Conservation (phyloP, 2,113 vertebrate species). For the Cynopterus brachyotis region DNA sequence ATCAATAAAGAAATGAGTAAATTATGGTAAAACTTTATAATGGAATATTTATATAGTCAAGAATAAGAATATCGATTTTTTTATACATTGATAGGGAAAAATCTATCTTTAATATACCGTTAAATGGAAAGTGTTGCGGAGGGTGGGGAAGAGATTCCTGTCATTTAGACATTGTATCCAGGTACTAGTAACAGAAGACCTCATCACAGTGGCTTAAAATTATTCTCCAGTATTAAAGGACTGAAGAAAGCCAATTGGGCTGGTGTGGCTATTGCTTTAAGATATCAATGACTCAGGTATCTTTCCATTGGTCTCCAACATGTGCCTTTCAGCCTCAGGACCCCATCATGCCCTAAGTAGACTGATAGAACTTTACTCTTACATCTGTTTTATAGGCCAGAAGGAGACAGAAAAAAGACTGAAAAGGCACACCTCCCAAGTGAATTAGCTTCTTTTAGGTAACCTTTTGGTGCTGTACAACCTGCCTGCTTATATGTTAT, state of each 20-base stretch:
- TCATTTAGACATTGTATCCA: not conserved
- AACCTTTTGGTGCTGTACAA: not conserved
- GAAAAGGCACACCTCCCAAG: not conserved
- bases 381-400: not conserved
- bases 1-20: not conserved
- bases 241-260: not conserved
- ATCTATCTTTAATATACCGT: not conserved
- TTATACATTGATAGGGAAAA: not conserved
- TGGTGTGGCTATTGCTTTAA: not conserved
- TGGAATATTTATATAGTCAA: not conserved
- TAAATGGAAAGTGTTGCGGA: not conserved
- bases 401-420: not conserved
- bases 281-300: not conserved
- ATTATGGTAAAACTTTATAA: not conserved
- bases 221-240: not conserved
- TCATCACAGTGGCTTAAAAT: not conserved
- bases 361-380: not conserved
- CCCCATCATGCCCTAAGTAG: not conserved
- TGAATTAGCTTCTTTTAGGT: not conserved
- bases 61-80: not conserved
- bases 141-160: not conserved
- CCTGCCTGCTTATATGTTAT: not conserved
- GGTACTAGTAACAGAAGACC: not conserved
- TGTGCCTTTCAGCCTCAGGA: not conserved
- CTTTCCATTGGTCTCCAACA: not conserved